Conservation (phyloP, 1,140 invertebrate species). For the Habropoda laboriosa region DNA sequence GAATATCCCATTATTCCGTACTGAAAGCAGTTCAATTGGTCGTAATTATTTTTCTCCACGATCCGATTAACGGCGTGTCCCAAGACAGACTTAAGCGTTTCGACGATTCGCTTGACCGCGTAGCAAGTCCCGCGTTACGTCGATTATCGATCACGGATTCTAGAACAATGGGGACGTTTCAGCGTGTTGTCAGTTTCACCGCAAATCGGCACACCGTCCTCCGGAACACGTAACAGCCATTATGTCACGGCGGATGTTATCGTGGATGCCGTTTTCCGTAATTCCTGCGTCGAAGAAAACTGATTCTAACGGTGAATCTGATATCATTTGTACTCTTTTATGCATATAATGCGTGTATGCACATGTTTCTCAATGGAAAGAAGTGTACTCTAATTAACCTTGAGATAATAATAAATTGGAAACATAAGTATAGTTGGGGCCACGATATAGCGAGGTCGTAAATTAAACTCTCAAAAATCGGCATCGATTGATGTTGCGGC, state of each 20-base stretch:
- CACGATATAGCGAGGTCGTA: too few relatives aligned
- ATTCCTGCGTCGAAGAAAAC: constrained; percentile 3
- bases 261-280: neutral
- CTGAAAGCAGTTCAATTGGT: too few relatives aligned
- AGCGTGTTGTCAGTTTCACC: neutral
- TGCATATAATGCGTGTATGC: too few relatives aligned
- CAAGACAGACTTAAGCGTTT: constrained; percentile 1
- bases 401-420: too few relatives aligned
- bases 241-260: constrained; percentile 2
- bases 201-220: constrained; percentile 7
- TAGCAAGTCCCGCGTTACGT: constrained; percentile 14
- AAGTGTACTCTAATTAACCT: too few relatives aligned
- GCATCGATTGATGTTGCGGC: too few relatives aligned
- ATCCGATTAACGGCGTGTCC: neutral
- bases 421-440: too few relatives aligned
- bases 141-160: constrained; percentile 38
- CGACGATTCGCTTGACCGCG: constrained; percentile 4
- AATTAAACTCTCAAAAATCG: too few relatives aligned
- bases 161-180: constrained; percentile 22
- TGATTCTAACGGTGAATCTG: neutral
- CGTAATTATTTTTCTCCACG: constrained; percentile 1
- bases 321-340: neutral
- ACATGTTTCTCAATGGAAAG: too few relatives aligned
- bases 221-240: constrained; percentile 30
- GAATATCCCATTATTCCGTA: too few relatives aligned